Base-by-base conservation (phyloP, 2,797 vertebrate genomes). In the Amazona finschi region DNA sequence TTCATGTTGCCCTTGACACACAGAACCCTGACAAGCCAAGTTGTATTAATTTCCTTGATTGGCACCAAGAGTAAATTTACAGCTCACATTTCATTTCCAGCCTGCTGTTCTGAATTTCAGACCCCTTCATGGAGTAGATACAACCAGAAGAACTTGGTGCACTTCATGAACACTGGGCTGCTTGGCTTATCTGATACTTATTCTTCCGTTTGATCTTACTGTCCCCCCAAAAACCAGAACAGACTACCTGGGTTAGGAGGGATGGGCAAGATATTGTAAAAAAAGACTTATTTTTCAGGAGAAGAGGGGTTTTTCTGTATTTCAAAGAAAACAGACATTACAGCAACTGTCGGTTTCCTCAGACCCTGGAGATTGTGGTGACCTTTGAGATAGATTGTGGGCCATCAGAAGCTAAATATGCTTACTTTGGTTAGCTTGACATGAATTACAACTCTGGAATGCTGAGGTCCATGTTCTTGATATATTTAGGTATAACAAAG, bases 401-500 rank as follows among this genome's bases (percentile, higher is more conserved):
- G 60, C 81, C 94, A 95, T 67, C 93, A 90, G 83, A 90, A 89
- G 90, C 55, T 94, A 86, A 96, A 95, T 86, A 44, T 80, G 76
- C 47, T 91, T 76, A 60, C 73, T 82, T 80, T 69, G 90, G 90
- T 92, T 84, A 90, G 69, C 17, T 44, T 36, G 5, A 49, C 55
- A 31, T 95, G 89, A 97, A 25, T 91, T 95, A 92, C 41, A 69
- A 31, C 71, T 70, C 79, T 90, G 93, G 84, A 95, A 96, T 93
- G 90, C 61, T 91, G 94, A 95, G 86, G 77, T 46, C 76, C 86
- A 3, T 79, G 69, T 87, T 73, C 92, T 66, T 91, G 90, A 92
- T 96, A 85, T 96, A 95, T 95, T 95, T 96, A 96, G 96, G 94
- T 94, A 92, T 93, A 96, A 97, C 55, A 6, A 94, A 90, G 0